Conservation (phyloP, 2,113 vertebrate species). For the Monopterus albus region DNA sequence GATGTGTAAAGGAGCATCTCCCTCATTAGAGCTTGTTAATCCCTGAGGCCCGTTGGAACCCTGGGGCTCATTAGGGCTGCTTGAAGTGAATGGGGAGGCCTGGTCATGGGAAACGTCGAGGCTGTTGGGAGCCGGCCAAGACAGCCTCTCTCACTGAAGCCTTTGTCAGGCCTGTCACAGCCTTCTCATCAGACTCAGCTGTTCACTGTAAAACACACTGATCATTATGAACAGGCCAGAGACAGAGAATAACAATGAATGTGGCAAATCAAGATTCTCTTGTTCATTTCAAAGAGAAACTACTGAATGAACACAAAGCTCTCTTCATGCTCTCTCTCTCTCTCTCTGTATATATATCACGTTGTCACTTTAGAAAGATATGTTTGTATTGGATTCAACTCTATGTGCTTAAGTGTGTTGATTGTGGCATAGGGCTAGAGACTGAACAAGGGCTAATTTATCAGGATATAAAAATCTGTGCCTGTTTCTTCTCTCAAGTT, state of each 20-base stretch:
- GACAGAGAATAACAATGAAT: constrained; percentile 52
- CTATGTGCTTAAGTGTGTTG: not conserved
- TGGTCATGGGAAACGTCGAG: constrained; percentile 46
- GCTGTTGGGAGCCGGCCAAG: constrained; percentile 71
- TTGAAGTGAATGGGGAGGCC: constrained; percentile 55
- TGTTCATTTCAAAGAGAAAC: constrained; percentile 30
- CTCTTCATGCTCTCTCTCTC: constrained; percentile 54
- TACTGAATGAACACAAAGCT: constrained; percentile 17
- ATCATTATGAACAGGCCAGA: constrained; percentile 72
- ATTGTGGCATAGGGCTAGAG: not conserved
- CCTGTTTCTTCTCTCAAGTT: not conserved
- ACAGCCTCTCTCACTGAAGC: constrained; percentile 63
- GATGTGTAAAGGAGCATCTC: constrained; percentile 43
- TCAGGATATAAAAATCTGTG: not conserved
- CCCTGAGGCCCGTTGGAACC: constrained; percentile 36
- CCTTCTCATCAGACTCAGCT: constrained; percentile 79
- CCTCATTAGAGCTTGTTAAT: constrained; percentile 64
- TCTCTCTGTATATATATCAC: too few relatives aligned
- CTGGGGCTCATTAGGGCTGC: constrained; percentile 63
- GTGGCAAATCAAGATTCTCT: constrained; percentile 62
- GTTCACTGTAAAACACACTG: constrained; percentile 76
- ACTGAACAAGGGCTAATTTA: not conserved
- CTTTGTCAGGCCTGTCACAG: constrained; percentile 79
- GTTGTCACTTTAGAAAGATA: not conserved
- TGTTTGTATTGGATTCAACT: not conserved